Evolutionary conservation across 1,140 invertebrate genomes (phyloP).

Genomic region (Mactra quadrangularis): DNA sequence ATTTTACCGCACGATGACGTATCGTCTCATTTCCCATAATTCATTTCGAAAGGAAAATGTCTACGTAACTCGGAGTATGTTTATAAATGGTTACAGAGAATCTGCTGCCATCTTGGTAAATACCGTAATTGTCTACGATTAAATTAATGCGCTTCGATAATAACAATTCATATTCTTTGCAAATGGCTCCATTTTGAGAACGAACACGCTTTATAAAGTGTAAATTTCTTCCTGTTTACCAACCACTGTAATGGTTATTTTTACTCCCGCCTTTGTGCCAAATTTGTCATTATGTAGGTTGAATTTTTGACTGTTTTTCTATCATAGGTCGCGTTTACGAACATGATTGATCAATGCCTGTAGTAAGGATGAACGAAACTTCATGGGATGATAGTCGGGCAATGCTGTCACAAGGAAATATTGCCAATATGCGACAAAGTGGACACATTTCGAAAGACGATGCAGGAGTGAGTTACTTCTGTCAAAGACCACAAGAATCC

Average conservation of each 20-base stretch:
- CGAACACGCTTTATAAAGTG: constrained; percentile 8
- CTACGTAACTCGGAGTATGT: constrained; percentile 55
- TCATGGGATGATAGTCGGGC: constrained; percentile 78
- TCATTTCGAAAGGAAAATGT: constrained; percentile 66
- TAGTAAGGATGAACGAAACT: constrained; percentile 79
- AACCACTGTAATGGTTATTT: neutral
- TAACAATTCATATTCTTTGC: constrained; percentile 23
- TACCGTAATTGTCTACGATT: constrained; percentile 35
- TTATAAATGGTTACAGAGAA: constrained; percentile 67
- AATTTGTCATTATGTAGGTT: constrained; percentile 34
- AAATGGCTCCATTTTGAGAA: constrained; percentile 15
- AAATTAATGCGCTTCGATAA: neutral
- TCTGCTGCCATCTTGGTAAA: constrained; percentile 76
- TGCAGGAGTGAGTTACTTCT: constrained; percentile 94
- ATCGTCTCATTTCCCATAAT: constrained; percentile 67
- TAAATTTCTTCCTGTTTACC: constrained; percentile 59
- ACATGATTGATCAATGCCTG: constrained; percentile 77
- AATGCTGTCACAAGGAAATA: constrained; percentile 76
- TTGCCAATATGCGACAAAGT: constrained; percentile 62
- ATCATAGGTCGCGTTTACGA: constrained; percentile 65
- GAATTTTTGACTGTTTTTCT: constrained; percentile 58
- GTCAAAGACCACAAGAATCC: constrained; percentile 91
- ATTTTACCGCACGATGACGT: constrained; percentile 68
- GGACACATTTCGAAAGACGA: constrained; percentile 88
- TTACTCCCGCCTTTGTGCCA: constrained; percentile 72